Base-by-base conservation (phyloP, 2,113 vertebrate species). In the Haemorhous mexicanus region DNA sequence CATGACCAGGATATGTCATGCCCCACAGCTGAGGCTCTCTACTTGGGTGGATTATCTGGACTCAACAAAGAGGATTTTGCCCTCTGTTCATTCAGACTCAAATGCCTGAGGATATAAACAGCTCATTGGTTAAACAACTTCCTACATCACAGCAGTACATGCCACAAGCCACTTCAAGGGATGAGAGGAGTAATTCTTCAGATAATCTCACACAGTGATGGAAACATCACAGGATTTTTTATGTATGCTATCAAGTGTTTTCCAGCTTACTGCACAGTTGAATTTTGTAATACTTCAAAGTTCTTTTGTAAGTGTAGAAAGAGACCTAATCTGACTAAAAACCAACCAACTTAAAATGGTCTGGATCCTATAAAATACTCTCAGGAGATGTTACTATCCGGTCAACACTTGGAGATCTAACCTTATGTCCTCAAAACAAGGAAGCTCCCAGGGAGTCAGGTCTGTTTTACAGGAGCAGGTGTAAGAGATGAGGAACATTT, bases 41-140 rank as follows among this genome's bases (percentile, higher is more conserved):
- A 12, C 39, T 91, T 77, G 56, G 6, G 35, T 86, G 19, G 17
- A 33, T 64, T 86, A 24, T 84, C 64, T 74, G n/a, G 33, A 43
- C 39, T 41, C 35, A 50, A 15, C 28, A 47, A 22, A 92, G 49
- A 91, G n/a, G 27, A 91, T 84, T 92, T 72, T 73, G 12, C 62
- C 35, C 28, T 94, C 87, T 94, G 80, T 91, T 92, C 66, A 95
- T 95, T 96, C 80, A 95, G 64, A 76, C 53, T 73, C 37, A 56
- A 91, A 50, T 33, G 90, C 90, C 79, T 84, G 37, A 84, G 92
- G 92, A 59, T n/a, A 84, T 33, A 92, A 80, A 30, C 72, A 78
- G 67, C 39, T 92, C 75, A 88, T 76, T 86, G 75, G 79, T 74
- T 83, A 94, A 88, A 62, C 7, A 55, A 20, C 43, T 44, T 80